Percentiles rank a stretch among this genome's conserved stretches.
Conservation (phyloP, 2,888 invertebrate species). For the Lithophane ornitopus region DNA sequence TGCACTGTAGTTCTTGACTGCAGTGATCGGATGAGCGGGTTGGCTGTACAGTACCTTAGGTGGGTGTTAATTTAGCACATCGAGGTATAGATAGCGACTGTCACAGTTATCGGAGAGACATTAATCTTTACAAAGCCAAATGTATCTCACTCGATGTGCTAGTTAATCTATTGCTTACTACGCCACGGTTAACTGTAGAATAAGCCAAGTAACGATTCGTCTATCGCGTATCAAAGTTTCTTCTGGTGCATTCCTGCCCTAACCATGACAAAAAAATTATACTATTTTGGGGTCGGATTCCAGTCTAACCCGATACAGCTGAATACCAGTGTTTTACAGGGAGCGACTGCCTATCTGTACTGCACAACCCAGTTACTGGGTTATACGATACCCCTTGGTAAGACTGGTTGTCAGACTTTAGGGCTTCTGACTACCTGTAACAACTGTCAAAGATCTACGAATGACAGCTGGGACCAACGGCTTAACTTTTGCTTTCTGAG, state of each 20-base stretch:
- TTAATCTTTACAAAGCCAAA: not conserved
- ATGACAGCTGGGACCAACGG: too few species aligned
- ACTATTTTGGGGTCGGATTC: too few species aligned
- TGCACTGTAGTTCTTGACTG: too few species aligned
- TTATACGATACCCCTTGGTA: too few species aligned
- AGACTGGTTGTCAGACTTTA: too few species aligned
- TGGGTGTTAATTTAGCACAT: not conserved
- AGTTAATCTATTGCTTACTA: not conserved
- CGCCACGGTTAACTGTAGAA: not conserved
- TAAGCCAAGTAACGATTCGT: not conserved
- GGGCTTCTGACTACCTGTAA: too few species aligned
- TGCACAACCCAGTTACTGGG: too few species aligned
- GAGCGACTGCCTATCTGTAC: too few species aligned
- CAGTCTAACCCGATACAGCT: too few species aligned
- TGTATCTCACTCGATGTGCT: not conserved
- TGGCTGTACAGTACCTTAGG: not conserved
- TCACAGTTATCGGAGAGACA: not conserved
- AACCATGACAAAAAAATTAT: not conserved
- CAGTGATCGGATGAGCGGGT: not conserved
- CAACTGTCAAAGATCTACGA: too few species aligned
- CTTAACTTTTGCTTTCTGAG: too few species aligned
- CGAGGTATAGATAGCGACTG: not conserved
- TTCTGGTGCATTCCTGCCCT: not conserved
- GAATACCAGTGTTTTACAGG: too few species aligned
- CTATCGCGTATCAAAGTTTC: not conserved